Conservation (phyloP, 2,113 vertebrate species). For the Coptodon rendalli region DNA sequence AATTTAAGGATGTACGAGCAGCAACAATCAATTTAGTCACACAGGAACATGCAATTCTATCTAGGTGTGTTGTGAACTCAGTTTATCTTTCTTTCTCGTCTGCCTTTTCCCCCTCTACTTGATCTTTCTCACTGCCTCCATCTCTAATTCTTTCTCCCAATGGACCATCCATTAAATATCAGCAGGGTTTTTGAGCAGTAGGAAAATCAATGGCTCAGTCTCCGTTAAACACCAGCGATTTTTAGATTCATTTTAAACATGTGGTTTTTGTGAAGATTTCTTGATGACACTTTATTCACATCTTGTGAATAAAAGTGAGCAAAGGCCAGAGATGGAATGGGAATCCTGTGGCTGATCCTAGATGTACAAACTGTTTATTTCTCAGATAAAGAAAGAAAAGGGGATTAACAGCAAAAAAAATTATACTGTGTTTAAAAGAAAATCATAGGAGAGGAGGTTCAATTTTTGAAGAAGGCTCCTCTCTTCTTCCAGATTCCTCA, state of each 20-base stretch:
- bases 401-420: background rate
- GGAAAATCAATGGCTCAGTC: slow-evolving; percentile 42
- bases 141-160: slow-evolving; percentile 8
- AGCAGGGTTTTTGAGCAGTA: slow-evolving; percentile 22
- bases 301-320: slow-evolving; percentile 15
- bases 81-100: background rate
- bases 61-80: background rate
- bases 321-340: background rate
- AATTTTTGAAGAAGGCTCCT: background rate
- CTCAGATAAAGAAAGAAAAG: background rate
- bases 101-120: background rate
- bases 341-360: background rate
- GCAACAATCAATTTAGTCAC: background rate
- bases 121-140: background rate
- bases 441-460: background rate
- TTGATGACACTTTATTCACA: slow-evolving; percentile 14
- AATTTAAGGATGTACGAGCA: background rate
- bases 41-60: background rate
- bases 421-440: background rate
- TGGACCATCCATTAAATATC: slow-evolving; percentile 41
- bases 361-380: background rate
- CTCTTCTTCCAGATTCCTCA: background rate
- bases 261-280: slow-evolving; percentile 13
- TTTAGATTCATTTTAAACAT: slow-evolving; percentile 36
- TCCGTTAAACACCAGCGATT: slow-evolving; percentile 36